Percentiles rank a stretch among this genome's conserved stretches.
Evolutionary conservation across 2,113 vertebrate species (phyloP).

Genomic region (Heliornis fulica): DNA sequence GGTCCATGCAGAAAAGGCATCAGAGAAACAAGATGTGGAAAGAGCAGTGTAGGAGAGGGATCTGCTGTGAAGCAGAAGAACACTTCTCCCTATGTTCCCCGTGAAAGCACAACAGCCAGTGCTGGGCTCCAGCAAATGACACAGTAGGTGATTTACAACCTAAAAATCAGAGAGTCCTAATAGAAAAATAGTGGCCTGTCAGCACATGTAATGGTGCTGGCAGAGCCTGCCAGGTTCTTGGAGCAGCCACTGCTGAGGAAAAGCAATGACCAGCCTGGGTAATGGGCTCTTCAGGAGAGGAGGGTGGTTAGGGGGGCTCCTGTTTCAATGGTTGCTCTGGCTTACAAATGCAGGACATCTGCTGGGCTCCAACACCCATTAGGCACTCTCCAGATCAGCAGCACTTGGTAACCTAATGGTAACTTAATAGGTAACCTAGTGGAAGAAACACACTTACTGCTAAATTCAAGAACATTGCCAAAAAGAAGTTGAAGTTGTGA

Average conservation of each 20-base stretch:
- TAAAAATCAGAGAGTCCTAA: neutral
- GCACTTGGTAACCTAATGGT: neutral
- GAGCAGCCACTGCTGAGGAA: neutral
- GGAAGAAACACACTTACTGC: neutral
- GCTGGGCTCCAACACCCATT: neutral
- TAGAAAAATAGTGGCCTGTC: neutral
- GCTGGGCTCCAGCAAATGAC: neutral
- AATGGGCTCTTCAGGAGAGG: accelerated
- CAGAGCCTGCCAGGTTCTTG: neutral
- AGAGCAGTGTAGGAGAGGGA: neutral
- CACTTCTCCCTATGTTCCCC: neutral
- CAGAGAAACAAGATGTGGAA: neutral
- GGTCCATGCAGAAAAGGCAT: neutral
- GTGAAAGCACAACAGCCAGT: neutral
- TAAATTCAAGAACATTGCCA: neutral
- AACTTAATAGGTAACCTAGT: accelerated
- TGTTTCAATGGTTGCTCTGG: neutral
- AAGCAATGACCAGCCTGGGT: neutral
- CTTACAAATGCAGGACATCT: neutral
- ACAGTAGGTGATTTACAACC: neutral
- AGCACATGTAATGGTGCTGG: neutral
- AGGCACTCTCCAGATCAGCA: neutral
- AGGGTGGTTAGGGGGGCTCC: neutral
- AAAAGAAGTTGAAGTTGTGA: neutral
- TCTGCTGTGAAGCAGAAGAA: neutral